Evolutionary conservation across 2,888 invertebrate species (phyloP).

Genomic region (Penaeus monodon): DNA sequence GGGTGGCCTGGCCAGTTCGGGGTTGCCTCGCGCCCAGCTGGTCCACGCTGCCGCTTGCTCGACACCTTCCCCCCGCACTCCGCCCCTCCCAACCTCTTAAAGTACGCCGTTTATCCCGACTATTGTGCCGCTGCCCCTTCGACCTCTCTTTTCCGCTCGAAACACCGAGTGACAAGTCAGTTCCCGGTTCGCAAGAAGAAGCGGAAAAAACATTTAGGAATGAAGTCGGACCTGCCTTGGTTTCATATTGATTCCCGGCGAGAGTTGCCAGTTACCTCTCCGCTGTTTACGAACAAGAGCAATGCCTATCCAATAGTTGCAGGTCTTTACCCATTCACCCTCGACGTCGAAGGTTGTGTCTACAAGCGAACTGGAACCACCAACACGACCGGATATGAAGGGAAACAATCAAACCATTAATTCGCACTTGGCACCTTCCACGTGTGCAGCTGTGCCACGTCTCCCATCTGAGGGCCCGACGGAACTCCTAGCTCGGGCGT

Average conservation of each 20-base stretch:
- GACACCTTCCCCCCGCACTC: background rate
- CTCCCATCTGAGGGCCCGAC: background rate
- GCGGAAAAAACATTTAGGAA: slow-evolving; percentile 6
- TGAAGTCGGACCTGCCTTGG: slow-evolving; percentile 36
- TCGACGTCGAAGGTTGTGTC: background rate
- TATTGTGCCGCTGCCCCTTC: too few species aligned
- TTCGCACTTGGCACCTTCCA: slow-evolving; percentile 19
- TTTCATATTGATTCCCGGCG: slow-evolving; percentile 50
- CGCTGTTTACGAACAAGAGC: too few species aligned
- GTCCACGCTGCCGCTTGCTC: slow-evolving; percentile 45
- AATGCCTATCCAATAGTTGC: background rate
- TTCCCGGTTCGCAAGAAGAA: background rate
- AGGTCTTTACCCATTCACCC: background rate
- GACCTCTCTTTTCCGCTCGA: too few species aligned
- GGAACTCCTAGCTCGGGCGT: slow-evolving; percentile 39
- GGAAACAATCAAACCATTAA: background rate
- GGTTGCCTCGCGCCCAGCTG: slow-evolving; percentile 56
- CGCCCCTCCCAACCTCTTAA: background rate
- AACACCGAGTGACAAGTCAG: too few species aligned
- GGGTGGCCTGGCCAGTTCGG: slow-evolving; percentile 48
- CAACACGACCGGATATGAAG: background rate
- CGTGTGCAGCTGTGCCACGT: slow-evolving; percentile 37
- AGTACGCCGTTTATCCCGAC: too few species aligned
- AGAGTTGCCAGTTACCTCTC: slow-evolving; percentile 38
- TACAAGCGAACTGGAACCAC: background rate